Evolutionary conservation across 2,113 vertebrate species (phyloP).

Genomic region (Erpornis zantholeuca): DNA sequence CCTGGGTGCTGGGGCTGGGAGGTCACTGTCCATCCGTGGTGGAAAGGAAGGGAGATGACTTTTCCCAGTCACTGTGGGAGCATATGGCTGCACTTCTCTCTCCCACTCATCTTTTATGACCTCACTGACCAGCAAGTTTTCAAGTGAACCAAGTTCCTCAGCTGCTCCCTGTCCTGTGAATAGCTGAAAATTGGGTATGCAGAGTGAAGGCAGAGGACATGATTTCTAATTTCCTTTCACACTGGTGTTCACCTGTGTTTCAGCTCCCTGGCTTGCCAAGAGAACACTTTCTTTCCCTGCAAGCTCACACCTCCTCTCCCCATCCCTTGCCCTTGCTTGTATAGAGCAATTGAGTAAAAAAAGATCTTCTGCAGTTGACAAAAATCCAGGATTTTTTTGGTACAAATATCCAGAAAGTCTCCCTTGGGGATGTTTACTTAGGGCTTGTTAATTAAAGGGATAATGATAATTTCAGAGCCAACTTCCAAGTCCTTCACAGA

Average conservation of each 20-base stretch:
- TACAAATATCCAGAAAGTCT: neutral
- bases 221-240: neutral
- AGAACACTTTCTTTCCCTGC: neutral
- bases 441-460: neutral
- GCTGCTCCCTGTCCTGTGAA: neutral
- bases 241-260: neutral
- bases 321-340: neutral
- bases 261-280: neutral
- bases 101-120: neutral
- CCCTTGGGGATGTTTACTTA: neutral
- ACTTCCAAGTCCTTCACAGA: neutral
- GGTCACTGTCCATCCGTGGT: neutral
- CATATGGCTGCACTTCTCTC: neutral
- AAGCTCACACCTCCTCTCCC: neutral
- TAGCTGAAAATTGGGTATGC: neutral
- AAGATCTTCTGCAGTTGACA: neutral
- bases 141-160: neutral
- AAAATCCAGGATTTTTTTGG: neutral
- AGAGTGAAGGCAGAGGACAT: neutral
- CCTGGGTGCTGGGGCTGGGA: neutral
- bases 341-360: neutral
- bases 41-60: neutral
- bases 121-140: neutral
- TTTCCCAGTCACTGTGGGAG: fast-evolving
- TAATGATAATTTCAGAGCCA: neutral